Percentiles rank a stretch among this genome's conserved stretches.
Evolutionary conservation across 37 sponge, comb jelly and placozoan species (phyloP).

Genomic region (Cladorhizidae sp.): DNA sequence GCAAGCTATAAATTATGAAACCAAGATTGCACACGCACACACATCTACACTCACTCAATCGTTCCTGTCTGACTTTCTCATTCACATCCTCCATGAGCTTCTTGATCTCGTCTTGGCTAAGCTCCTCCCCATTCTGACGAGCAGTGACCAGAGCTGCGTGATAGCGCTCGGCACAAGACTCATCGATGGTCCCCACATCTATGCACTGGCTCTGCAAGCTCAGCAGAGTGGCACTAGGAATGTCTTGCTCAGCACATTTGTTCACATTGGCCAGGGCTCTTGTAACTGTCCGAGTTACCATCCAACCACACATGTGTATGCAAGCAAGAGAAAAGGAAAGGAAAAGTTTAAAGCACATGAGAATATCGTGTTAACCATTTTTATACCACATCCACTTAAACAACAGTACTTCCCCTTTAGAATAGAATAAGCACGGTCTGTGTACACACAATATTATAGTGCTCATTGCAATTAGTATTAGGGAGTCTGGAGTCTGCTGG

Average conservation of each 20-base stretch:
- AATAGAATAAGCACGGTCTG: too few species aligned
- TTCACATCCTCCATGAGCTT: conserved; percentile 68
- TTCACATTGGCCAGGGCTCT: conserved; percentile 28
- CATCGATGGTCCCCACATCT: conserved; percentile 48
- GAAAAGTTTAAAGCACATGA: too few species aligned
- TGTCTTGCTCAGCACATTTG: conserved; percentile 5
- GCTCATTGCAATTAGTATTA: too few species aligned
- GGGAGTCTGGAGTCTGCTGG: too few species aligned
- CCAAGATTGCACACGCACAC: too few species aligned
- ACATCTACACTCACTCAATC: conserved; percentile 50
- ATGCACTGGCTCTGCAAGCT: conserved; percentile 41
- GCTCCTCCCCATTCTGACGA: conserved; percentile 47
- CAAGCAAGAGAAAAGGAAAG: too few species aligned
- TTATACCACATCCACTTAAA: too few species aligned
- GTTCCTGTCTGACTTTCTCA: conserved; percentile 57
- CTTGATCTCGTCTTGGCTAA: conserved; percentile 72
- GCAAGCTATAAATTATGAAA: too few species aligned
- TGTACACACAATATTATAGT: too few species aligned
- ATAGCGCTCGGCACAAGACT: conserved; percentile 46
- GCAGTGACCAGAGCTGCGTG: conserved; percentile 57
- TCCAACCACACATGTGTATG: too few species aligned
- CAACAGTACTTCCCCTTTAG: too few species aligned
- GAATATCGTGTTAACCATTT: too few species aligned
- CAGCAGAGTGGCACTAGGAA: conserved; percentile 24
- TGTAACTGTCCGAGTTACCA: conserved; percentile 13